Conservation (phyloP, 1,140 invertebrate species). For the Hycleus cichorii region DNA sequence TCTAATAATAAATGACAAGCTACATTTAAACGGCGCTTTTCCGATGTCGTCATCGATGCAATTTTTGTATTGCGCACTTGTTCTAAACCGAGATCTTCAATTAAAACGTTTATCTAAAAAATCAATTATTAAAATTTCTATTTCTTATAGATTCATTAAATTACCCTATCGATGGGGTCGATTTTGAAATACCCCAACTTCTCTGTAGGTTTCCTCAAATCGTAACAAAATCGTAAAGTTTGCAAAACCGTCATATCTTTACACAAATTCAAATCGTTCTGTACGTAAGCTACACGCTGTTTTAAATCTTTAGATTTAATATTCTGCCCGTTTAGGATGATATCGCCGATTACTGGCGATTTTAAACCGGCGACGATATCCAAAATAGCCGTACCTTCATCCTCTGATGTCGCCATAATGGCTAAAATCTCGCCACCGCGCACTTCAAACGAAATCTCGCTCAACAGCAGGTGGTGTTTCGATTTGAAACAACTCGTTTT, state of each 20-base stretch:
- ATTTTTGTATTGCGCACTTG: constrained; percentile 75
- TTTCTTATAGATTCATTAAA: not conserved
- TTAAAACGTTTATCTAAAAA: constrained; percentile 69
- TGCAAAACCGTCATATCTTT: constrained; percentile 75
- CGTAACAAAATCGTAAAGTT: constrained; percentile 70
- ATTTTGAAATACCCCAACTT: constrained; percentile 49
- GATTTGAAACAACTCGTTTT: constrained; percentile 28
- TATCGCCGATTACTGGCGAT: constrained; percentile 64
- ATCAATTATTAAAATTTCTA: not conserved
- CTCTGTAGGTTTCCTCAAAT: constrained; percentile 55
- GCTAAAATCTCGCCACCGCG: constrained; percentile 84
- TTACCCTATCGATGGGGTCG: constrained; percentile 56
- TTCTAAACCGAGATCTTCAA: constrained; percentile 84
- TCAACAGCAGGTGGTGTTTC: constrained; percentile 46
- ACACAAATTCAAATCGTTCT: constrained; percentile 49
- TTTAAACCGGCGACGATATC: constrained; percentile 70
- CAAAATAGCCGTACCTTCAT: constrained; percentile 72
- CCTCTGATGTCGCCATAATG: constrained; percentile 75
- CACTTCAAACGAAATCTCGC: constrained; percentile 72
- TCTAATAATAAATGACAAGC: constrained; percentile 81
- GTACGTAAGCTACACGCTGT: constrained; percentile 57
- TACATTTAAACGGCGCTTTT: constrained; percentile 74
- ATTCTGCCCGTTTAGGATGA: constrained; percentile 79
- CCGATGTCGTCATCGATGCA: constrained; percentile 73
- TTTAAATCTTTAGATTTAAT: constrained; percentile 62